These are phyloP conservation scores for Odocoileus hemionus DNA, from an alignment of 2,113 vertebrate species.

Conservation along the genomic window DNA sequence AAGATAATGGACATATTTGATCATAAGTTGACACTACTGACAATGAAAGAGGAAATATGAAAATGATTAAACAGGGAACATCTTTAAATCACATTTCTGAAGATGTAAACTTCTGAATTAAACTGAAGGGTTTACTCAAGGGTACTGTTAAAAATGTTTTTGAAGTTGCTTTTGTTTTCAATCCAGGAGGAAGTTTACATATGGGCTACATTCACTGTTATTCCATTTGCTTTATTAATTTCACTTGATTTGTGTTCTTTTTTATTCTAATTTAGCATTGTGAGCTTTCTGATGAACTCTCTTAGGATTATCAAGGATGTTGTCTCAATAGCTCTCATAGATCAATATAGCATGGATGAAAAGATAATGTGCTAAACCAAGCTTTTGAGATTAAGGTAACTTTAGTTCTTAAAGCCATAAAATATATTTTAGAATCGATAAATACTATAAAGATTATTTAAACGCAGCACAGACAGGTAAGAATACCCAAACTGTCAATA, in stretches of 20 bases:
- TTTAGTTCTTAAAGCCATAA: not conserved
- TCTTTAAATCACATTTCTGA: conserved; percentile 57
- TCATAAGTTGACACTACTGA: conserved; percentile 37
- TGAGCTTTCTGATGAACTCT: not conserved
- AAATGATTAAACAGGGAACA: conserved; percentile 11
- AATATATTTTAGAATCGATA: not conserved
- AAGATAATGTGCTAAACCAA: not conserved
- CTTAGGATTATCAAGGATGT: not conserved
- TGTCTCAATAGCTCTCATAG: not conserved
- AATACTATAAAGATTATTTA: conserved; percentile 8
- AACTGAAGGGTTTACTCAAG: not conserved
- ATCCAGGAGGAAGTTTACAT: conserved; percentile 53
- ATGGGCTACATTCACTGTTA: conserved; percentile 44
- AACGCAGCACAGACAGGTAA: not conserved
- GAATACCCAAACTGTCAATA: not conserved
- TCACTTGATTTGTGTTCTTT: conserved; percentile 46
- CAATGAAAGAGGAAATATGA: conserved; percentile 43
- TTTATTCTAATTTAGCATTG: conserved; percentile 28
- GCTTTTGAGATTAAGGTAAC: not conserved
- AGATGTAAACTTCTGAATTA: conserved; percentile 44
- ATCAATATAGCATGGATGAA: not conserved
- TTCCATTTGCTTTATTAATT: conserved; percentile 69
- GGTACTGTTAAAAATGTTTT: conserved; percentile 46
- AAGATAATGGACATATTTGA: conserved; percentile 22
- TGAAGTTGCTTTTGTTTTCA: conserved; percentile 56